A percentile compares a stretch with the other conserved stretches of the same genome.
phyloP scores from a whole-genome alignment of 1,140 invertebrate species.

The Zaprionus camerounensis region DNA sequence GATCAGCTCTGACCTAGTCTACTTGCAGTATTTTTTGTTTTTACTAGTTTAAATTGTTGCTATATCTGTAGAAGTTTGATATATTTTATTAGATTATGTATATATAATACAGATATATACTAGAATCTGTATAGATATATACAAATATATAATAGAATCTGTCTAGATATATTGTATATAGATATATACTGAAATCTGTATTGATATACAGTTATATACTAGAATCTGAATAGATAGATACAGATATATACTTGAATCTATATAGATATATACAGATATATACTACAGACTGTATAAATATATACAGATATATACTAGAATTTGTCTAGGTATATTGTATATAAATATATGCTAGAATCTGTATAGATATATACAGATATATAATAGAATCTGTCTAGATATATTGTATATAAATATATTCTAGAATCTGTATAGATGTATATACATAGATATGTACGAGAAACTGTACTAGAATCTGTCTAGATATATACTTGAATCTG shows the following conservation, averaged over 20 bases:
- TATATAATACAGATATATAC: no score
- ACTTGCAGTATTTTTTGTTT: neutral
- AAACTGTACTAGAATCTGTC: neutral
- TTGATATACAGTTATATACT: no score
- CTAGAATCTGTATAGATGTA: no score
- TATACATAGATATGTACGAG: no score
- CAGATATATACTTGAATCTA: no score
- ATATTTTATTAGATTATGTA: neutral
- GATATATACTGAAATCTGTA: neutral
- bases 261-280: no score
- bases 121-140: neutral
- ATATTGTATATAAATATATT: no score
- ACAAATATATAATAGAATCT: neutral
- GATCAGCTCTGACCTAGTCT: neutral
- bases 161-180: neutral
- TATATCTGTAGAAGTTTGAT: slow-evolving; percentile 1
- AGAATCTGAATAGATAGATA: no score
- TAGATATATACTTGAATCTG: neutral
- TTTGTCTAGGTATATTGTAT: neutral
- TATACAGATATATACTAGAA: neutral
- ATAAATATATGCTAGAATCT: neutral
- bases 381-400: no score
- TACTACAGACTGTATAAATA: no score
- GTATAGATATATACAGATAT: neutral
- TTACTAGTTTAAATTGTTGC: neutral